Percentiles rank a stretch among this genome's conserved stretches.
Conservation (phyloP, 1,140 invertebrate genomes). For the Bombus breviceps region DNA sequence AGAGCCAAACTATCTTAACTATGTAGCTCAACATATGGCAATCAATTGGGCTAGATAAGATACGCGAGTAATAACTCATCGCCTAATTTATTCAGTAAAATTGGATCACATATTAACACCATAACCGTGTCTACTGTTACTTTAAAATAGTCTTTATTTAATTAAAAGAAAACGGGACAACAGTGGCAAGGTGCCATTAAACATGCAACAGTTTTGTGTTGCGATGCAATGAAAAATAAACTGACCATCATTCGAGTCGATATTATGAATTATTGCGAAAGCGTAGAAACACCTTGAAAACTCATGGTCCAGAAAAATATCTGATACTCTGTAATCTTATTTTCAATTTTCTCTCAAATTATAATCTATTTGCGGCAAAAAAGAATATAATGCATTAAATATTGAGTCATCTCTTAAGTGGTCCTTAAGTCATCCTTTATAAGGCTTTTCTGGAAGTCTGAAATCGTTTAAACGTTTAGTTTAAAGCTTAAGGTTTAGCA, state of each 20-base stretch:
- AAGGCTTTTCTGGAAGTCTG: no score
- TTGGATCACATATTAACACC: background rate
- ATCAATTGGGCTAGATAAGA: conserved; percentile 22
- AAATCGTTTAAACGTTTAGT: no score
- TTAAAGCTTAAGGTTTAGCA: no score
- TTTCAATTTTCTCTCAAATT: background rate
- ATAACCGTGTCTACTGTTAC: background rate
- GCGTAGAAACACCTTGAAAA: background rate
- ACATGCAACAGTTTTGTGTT: background rate
- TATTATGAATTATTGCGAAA: background rate
- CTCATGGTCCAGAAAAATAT: background rate
- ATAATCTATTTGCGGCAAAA: background rate
- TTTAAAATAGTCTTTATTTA: background rate
- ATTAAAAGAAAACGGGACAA: no score
- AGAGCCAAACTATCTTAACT: conserved; percentile 6
- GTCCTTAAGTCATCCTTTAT: no score
- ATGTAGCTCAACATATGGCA: conserved; percentile 9
- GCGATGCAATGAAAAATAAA: background rate
- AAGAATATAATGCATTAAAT: background rate
- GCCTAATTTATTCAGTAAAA: conserved; percentile 29
- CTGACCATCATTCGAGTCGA: background rate
- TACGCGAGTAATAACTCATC: conserved; percentile 6
- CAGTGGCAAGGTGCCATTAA: background rate
- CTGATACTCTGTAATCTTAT: background rate
- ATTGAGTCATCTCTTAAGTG: no score